Evolutionary conservation across 2,888 invertebrate genomes (phyloP).

Genomic region (Colletes collaris): DNA sequence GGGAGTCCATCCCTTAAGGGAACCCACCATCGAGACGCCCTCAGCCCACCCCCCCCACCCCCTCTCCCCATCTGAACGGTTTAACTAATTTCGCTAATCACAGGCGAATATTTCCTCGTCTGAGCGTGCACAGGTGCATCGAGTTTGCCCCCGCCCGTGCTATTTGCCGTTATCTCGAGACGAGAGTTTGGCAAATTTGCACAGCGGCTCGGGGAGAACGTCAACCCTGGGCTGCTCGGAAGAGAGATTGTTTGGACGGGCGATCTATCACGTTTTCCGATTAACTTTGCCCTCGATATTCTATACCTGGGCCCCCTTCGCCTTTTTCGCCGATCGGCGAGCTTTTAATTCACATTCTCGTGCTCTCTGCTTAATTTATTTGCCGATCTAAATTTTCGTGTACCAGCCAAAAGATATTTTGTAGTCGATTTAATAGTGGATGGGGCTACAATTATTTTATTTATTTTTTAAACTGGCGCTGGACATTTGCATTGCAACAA

Average conservation of each 20-base stretch:
- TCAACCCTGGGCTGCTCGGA: conserved; percentile 1
- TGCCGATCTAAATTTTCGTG: too few relatives aligned
- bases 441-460: too few relatives aligned
- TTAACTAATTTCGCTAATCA: too few relatives aligned
- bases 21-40: conserved; percentile 7
- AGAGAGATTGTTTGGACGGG: conserved; percentile 13
- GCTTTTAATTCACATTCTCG: too few relatives aligned
- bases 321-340: too few relatives aligned
- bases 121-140: conserved; percentile 17
- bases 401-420: too few relatives aligned
- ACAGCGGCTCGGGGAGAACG: conserved; percentile 10
- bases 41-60: neutral
- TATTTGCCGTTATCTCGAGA: conserved; percentile 24
- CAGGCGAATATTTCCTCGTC: neutral
- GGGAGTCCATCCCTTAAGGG: conserved; percentile 10
- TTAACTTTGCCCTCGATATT: neutral
- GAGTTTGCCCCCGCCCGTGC: conserved; percentile 8
- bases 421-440: too few relatives aligned
- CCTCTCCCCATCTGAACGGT: too few relatives aligned
- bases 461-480: too few relatives aligned
- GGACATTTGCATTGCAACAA: too few relatives aligned
- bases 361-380: too few relatives aligned
- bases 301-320: neutral
- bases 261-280: conserved; percentile 13
- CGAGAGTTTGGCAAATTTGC: conserved; percentile 35